phyloP scores from a whole-genome alignment of 2,113 vertebrate genomes.

The Origma solitaria region DNA sequence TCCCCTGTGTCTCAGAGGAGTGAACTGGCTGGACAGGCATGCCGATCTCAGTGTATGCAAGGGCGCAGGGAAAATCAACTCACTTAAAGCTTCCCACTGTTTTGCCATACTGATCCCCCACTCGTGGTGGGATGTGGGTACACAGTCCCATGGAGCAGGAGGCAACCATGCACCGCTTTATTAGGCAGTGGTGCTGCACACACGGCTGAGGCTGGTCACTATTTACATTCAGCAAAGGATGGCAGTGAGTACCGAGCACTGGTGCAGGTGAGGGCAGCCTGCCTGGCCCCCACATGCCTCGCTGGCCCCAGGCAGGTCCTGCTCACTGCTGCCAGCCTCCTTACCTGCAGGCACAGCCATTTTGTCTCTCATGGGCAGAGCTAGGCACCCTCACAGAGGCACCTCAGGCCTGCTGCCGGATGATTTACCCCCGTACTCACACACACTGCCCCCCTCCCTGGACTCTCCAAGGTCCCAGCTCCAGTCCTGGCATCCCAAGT shows the following conservation, averaged over 20 bases:
- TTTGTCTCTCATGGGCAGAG: background rate
- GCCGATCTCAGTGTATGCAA: rapidly evolving
- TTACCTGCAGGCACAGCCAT: rapidly evolving
- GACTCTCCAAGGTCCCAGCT: background rate
- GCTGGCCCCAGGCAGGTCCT: background rate
- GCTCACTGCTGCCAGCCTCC: background rate
- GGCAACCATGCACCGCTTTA: background rate
- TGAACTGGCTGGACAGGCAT: rapidly evolving
- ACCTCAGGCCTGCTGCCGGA: background rate
- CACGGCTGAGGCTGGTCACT: background rate
- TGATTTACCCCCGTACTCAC: background rate
- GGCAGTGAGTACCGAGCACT: background rate
- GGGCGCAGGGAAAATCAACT: background rate
- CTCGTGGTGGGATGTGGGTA: rapidly evolving
- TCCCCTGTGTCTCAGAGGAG: background rate
- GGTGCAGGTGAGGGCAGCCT: background rate
- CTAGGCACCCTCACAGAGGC: background rate
- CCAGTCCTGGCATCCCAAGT: background rate
- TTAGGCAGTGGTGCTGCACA: background rate
- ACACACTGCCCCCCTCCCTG: background rate
- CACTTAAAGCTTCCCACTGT: background rate
- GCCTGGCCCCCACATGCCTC: rapidly evolving
- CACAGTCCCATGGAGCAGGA: background rate
- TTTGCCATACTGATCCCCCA: background rate
- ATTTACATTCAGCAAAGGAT: conserved; percentile 26